Evolutionary conservation across 2,797 vertebrate species (phyloP), one percentile per base, ranked within the genome.

Genomic region (Parotocinclus haroldoi): DNA sequence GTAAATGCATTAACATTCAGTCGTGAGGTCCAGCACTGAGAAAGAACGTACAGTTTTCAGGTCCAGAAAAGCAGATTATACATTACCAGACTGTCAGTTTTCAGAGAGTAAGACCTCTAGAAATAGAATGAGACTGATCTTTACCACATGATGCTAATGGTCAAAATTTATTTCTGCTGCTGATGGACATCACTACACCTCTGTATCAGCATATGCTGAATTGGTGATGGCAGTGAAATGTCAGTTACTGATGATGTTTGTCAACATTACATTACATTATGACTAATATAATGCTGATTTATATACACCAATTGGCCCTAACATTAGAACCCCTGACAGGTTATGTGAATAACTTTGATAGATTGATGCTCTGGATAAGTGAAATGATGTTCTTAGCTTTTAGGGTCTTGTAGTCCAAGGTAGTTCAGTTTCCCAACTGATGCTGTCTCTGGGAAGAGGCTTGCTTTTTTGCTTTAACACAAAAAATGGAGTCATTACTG

Each of bases 1-100:
- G 69, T 77, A 56, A 83, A 75, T 74, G 76, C 68, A 72, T 62
- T n/a, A 37, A 12, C n/a, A 45, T 72, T 78, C 60, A 69, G 72
- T 58, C 71, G 17, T 27, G 52, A 76, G 71, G 57, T 58, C 12
- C 17, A 71, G 73, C 59, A 67, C 40, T 46, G 37, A 68, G 51
- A 72, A 68, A 66, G n/a, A 8, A 14, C 63, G 58, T 69, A 36
- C 55, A 40, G 63, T 13, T 16, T 73, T 69, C 66, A 68, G 45
- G 66, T 75, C 19, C 48, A 3, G 11, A 74, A 67, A 69, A 54
- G 66, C 48, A 58, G 77, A 49, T 60, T 72, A 71, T 27, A 38
- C 66, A 56, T 73, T 75, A 56, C 44, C 57, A 57, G 49, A 18
- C 16, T 69, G 71, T 69, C 1, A 36, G 13, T 27, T 77, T 75